Conservation (phyloP, 2,113 vertebrate genomes). For the Stomatorhinus ivindoensis region DNA sequence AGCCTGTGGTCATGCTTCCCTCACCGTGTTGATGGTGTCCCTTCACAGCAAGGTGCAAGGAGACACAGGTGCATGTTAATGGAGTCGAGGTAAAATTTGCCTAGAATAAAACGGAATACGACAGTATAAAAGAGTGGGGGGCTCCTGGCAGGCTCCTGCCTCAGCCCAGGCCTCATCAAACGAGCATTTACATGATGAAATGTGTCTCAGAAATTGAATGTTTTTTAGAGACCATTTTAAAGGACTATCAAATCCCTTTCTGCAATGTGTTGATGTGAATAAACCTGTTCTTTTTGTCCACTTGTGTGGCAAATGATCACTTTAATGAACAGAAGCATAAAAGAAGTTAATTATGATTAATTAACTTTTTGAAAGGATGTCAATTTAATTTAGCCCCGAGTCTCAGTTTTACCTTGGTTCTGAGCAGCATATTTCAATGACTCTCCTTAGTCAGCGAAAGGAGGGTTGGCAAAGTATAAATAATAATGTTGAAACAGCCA, state of each 20-base stretch:
- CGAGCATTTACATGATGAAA: slow-evolving; percentile 32
- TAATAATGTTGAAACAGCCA: background rate
- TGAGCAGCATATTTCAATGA: background rate
- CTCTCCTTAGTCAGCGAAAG: slow-evolving; percentile 1
- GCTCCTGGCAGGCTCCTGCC: slow-evolving; percentile 28
- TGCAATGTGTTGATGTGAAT: slow-evolving; percentile 45
- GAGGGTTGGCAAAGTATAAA: background rate
- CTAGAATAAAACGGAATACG: background rate
- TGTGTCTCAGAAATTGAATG: slow-evolving; percentile 4
- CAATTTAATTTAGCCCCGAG: slow-evolving; percentile 27
- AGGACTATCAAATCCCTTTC: slow-evolving; percentile 46
- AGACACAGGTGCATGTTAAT: background rate
- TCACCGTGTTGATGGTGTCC: background rate
- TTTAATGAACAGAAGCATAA: slow-evolving; percentile 42
- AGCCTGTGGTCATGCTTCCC: background rate
- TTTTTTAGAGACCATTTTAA: slow-evolving; percentile 28
- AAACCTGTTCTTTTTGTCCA: slow-evolving; percentile 35
- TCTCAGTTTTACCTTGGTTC: slow-evolving; percentile 32
- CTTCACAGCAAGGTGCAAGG: background rate
- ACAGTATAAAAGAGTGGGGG: background rate
- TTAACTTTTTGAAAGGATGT: slow-evolving; percentile 44
- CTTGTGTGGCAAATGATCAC: slow-evolving; percentile 46
- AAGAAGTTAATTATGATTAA: slow-evolving; percentile 50
- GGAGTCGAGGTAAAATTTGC: too few relatives aligned
- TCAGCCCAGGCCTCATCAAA: slow-evolving; percentile 39